phyloP scores from a whole-genome alignment of 2,113 vertebrate species.

The Sebastes schlegelii region DNA sequence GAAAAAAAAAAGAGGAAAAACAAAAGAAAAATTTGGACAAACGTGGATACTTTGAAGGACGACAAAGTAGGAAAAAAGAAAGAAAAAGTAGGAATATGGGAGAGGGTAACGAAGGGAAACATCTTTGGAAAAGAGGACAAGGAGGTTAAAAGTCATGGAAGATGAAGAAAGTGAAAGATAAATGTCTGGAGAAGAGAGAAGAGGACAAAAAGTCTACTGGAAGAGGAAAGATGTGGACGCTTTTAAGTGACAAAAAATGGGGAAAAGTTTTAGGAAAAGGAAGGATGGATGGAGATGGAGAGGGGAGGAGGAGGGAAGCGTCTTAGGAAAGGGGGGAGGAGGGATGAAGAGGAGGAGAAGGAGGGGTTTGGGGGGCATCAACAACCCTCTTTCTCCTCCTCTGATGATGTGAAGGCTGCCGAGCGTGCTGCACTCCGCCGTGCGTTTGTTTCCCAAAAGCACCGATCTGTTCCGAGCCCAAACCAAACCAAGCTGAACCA shows the following conservation, averaged over 20 bases:
- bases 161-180: too few species aligned
- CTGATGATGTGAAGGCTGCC: constrained; percentile 70
- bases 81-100: neutral
- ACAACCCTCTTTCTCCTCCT: constrained; percentile 52
- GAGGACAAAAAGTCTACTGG: too few species aligned
- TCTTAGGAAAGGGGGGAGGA: constrained; percentile 46
- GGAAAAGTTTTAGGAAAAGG: neutral
- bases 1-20: neutral
- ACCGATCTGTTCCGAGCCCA: constrained; percentile 50
- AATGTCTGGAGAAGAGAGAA: neutral
- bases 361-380: constrained; percentile 51
- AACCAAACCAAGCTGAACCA: constrained; percentile 33
- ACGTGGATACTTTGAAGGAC: neutral
- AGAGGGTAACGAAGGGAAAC: neutral
- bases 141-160: neutral
- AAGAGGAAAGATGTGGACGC: neutral
- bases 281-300: neutral
- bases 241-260: neutral
- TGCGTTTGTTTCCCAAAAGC: constrained; percentile 56
- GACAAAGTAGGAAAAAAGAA: neutral
- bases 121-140: neutral
- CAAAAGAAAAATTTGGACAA: neutral
- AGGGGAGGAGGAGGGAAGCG: neutral
- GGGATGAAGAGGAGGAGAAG: constrained; percentile 36
- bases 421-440: constrained; percentile 67